These are phyloP conservation scores for Petrocephalus schoutedeni DNA, from an alignment of 2,797 vertebrate species.

Conservation along the genomic window DNA sequence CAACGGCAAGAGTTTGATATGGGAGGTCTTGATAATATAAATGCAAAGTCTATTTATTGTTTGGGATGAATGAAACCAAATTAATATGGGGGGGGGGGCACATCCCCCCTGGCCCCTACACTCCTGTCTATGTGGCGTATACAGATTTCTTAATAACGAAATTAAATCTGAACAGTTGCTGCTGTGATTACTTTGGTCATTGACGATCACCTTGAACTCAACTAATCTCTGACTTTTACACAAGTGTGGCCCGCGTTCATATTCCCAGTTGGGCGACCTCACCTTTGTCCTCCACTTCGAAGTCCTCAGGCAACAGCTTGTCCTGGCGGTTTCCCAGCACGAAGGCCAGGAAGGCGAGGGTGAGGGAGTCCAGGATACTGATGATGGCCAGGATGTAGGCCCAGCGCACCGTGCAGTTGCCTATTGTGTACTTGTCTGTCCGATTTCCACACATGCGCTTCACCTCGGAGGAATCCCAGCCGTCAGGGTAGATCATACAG, in stretches of 20 bases:
- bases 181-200: background rate
- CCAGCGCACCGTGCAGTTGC: conserved; percentile 95
- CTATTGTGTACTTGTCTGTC: conserved; percentile 90
- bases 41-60: background rate
- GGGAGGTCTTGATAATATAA: background rate
- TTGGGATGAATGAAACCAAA: background rate
- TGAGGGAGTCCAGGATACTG: conserved; percentile 88
- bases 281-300: conserved; percentile 84
- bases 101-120: background rate
- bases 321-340: conserved; percentile 90
- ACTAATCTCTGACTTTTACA: background rate
- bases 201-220: background rate
- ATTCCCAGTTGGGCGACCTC: background rate
- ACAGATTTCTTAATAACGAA: background rate
- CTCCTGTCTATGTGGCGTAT: background rate
- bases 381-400: conserved; percentile 98
- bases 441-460: conserved; percentile 88
- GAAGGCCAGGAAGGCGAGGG: conserved; percentile 88
- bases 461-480: conserved; percentile 91
- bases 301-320: conserved; percentile 87
- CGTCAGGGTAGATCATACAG: conserved; percentile 94
- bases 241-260: background rate
- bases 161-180: background rate
- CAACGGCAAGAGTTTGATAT: background rate
- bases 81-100: background rate